phyloP scores from a whole-genome alignment of 2,113 vertebrate species.

The Pituophis catenifer region DNA sequence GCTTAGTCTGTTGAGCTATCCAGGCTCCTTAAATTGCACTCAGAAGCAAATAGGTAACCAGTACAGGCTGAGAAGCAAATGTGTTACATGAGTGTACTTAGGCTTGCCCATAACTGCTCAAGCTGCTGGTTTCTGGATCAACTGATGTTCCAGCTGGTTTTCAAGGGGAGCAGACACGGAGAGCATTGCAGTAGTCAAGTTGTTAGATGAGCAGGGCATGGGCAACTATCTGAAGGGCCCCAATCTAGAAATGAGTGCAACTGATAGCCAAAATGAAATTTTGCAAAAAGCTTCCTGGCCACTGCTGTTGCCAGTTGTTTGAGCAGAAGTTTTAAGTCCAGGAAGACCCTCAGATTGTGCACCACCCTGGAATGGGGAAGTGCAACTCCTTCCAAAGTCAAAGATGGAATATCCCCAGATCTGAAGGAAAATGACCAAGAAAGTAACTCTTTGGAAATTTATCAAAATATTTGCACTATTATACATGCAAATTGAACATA shows the following conservation, averaged over 20 bases:
- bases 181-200: not conserved
- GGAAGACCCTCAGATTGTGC: not conserved
- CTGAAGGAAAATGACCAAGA: not conserved
- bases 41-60: not conserved
- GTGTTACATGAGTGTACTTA: not conserved
- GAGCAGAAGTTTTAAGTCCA: not conserved
- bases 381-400: not conserved
- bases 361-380: not conserved
- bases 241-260: not conserved
- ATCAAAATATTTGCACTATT: not conserved
- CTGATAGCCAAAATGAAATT: not conserved
- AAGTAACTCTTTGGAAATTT: not conserved
- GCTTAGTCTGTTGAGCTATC: too few species aligned
- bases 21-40: not conserved
- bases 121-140: not conserved
- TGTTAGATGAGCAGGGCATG: not conserved
- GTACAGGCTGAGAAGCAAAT: not conserved
- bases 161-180: not conserved
- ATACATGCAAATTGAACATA: slow-evolving; percentile 4
- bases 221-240: not conserved
- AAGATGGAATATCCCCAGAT: not conserved
- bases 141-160: not conserved
- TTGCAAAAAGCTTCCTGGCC: not conserved
- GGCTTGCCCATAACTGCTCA: not conserved
- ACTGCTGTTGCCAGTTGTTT: not conserved